Evolutionary conservation across 2,888 invertebrate species (phyloP).

Genomic region (Morpho deidamia): DNA sequence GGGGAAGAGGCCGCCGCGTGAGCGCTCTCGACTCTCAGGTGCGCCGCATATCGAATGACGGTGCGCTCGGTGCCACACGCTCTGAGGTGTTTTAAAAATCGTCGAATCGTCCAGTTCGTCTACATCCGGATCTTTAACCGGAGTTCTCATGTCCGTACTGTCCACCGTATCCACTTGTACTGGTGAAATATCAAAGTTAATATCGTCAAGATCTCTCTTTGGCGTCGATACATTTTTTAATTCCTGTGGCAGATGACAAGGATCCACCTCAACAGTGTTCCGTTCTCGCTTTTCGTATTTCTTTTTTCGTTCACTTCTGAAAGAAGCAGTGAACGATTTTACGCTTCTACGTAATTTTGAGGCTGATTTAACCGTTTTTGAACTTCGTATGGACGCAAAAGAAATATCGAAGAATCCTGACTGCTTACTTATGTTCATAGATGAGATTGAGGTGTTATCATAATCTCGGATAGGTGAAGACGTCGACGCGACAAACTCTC

Average conservation of each 20-base stretch:
- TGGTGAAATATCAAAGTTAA: conserved; percentile 64
- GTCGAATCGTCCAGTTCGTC: conserved; percentile 65
- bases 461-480: conserved; percentile 71
- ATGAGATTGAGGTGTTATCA: conserved; percentile 65
- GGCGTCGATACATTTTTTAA: conserved; percentile 59
- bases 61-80: conserved; percentile 54
- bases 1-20: conserved; percentile 53
- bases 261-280: conserved; percentile 62
- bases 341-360: conserved; percentile 69
- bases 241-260: conserved; percentile 51
- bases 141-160: conserved; percentile 54
- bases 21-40: conserved; percentile 29
- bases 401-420: conserved; percentile 74
- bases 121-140: conserved; percentile 36
- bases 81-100: conserved; percentile 66
- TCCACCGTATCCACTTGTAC: conserved; percentile 71
- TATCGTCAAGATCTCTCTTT: conserved; percentile 53
- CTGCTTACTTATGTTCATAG: conserved; percentile 69
- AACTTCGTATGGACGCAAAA: conserved; percentile 61
- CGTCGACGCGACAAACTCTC: conserved; percentile 63
- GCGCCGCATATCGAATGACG: conserved; percentile 60
- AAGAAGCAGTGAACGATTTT: conserved; percentile 74
- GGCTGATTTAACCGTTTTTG: conserved; percentile 69
- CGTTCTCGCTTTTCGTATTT: conserved; percentile 70
- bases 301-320: conserved; percentile 71